Conservation (phyloP, 2,113 vertebrate genomes). For the Salvelinus sp. region DNA sequence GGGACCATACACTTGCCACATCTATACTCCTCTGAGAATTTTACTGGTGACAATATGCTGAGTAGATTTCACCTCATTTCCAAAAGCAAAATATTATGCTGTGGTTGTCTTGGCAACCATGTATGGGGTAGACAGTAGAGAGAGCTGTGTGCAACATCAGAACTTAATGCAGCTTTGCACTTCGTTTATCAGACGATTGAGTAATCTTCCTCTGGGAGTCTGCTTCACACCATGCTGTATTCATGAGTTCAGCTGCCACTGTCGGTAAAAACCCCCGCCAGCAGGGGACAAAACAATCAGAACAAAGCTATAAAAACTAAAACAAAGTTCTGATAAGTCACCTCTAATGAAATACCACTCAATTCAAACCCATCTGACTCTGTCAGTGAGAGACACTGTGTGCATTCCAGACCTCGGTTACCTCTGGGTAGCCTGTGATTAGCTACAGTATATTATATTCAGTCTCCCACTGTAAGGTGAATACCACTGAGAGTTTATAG, state of each 20-base stretch:
- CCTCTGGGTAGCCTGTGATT: conserved; percentile 5
- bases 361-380: not conserved
- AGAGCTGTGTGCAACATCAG: not conserved
- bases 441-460: conserved; percentile 14
- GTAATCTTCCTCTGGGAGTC: not conserved
- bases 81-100: not conserved
- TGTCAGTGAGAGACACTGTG: not conserved
- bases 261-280: not conserved
- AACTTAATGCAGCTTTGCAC: not conserved
- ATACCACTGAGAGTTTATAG: not conserved
- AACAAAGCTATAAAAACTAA: not conserved
- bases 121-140: not conserved
- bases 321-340: not conserved
- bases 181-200: conserved; percentile 4
- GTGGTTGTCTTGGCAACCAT: not conserved
- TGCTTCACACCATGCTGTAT: not conserved
- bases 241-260: not conserved
- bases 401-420: not conserved
- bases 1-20: not conserved
- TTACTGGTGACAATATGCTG: not conserved
- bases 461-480: not conserved
- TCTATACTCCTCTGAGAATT: not conserved
- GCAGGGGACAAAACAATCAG: not conserved
- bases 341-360: not conserved
- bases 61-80: not conserved